phyloP scores from a whole-genome alignment of 2,888 invertebrate genomes.

The Daptonema setosum region DNA sequence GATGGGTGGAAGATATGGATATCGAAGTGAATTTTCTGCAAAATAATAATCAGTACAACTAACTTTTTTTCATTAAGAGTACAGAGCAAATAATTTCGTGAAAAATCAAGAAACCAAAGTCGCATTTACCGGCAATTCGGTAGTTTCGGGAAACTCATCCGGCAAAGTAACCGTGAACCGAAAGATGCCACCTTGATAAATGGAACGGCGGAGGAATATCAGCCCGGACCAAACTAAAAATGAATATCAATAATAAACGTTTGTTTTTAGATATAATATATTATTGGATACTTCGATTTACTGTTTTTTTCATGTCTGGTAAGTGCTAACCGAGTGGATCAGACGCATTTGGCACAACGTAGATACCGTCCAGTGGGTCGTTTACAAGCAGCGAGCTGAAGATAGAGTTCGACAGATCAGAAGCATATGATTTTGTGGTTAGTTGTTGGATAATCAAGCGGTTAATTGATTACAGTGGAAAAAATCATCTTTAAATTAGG shows the following conservation, averaged over 20 bases:
- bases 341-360: background rate
- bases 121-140: constrained; percentile 39
- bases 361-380: background rate
- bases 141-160: constrained; percentile 62
- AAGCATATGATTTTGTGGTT: background rate
- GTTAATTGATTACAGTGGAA: background rate
- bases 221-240: constrained; percentile 68
- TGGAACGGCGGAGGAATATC: constrained; percentile 61
- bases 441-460: background rate
- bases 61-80: too few relatives aligned
- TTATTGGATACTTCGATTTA: background rate
- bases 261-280: background rate
- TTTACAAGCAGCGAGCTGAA: background rate
- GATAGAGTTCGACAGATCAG: background rate
- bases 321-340: background rate
- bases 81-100: too few relatives aligned
- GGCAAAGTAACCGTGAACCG: constrained; percentile 64
- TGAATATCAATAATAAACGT: constrained; percentile 3
- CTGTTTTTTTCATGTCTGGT: background rate
- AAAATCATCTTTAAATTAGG: background rate
- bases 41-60: background rate
- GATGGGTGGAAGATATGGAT: constrained; percentile 66
- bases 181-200: constrained; percentile 68
- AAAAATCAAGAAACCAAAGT: too few relatives aligned
- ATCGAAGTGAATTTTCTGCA: constrained; percentile 56